Evolutionary conservation across 2,113 vertebrate species (phyloP), one percentile per base, ranked within the genome.

Genomic region (Macquaria ambigua): DNA sequence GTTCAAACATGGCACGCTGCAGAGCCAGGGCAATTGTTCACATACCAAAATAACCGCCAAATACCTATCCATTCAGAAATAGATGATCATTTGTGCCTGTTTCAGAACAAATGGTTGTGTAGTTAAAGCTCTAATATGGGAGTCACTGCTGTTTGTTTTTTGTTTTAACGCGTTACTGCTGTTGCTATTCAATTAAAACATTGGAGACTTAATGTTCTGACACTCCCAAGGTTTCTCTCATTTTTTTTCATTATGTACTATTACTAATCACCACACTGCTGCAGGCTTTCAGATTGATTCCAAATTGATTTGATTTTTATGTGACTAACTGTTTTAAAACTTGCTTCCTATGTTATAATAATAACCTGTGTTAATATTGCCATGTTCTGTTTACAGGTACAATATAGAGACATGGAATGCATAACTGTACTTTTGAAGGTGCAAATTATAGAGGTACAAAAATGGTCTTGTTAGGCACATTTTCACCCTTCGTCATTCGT

Each of bases 1-100:
- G 83, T 86, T 86, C 23, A 71, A 43, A 79, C 14, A 34, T 28
- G 74, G 70, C 53, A 79, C 61, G 34, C 16, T 18, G 21, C 72
- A 64, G 59, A 70, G 62, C 37, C 28, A n/a, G 20, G 50, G 14
- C 8, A 39, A 12, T 23, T 61, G 10, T 68, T 41, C 1, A 14
- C 53, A 63, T 15, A 23, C 61, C 2, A 16, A 76, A 75, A 80
- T n/a, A 86, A 59, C 15, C 69, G 79, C 8, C 1, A 18, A 71
- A 64, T 21, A 43, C 15, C 58, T 8, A 1, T 9, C 50, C 63
- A 68, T 28, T 64, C 66, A 76, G 23, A 69, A 43, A 39, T 15
- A 58, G 37, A 77, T 10, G 4, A 77, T 73, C 50, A 23, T 50
- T 8, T 64, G 63, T 16, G 66, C 15, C 14, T 48, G n/a, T 50